phyloP scores from a whole-genome alignment of 2,888 invertebrate species.

The Chymomyza caudatula region DNA sequence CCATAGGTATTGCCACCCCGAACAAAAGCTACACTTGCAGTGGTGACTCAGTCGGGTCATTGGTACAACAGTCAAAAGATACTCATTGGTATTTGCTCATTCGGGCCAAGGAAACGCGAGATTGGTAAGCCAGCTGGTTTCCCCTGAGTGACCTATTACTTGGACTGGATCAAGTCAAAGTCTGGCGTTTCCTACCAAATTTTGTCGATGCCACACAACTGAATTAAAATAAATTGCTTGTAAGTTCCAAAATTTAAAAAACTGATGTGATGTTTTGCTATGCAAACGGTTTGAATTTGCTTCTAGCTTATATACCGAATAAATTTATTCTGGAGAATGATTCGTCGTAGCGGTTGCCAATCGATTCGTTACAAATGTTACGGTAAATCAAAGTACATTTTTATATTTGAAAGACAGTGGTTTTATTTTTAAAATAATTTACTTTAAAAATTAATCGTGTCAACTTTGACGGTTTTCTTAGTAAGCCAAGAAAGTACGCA shows the following conservation, averaged over 20 bases:
- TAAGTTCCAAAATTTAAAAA: too few species aligned
- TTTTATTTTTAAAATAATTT: background rate
- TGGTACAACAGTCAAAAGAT: constrained; percentile 36
- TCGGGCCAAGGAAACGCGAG: constrained; percentile 50
- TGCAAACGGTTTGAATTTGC: too few species aligned
- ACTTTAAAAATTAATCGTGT: background rate
- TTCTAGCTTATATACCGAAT: too few species aligned
- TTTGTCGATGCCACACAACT: background rate
- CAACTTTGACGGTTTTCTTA: background rate
- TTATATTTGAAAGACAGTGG: too few species aligned
- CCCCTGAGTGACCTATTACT: constrained; percentile 57
- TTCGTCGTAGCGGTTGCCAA: too few species aligned
- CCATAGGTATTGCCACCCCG: constrained; percentile 64
- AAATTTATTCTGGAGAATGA: too few species aligned
- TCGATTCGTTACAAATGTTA: too few species aligned
- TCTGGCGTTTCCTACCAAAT: background rate
- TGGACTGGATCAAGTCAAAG: constrained; percentile 64
- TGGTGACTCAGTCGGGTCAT: constrained; percentile 75
- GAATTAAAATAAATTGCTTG: background rate
- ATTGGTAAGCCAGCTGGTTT: constrained; percentile 57
- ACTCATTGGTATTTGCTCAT: constrained; percentile 69
- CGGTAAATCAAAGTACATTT: too few species aligned
- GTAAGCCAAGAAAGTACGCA: too few species aligned
- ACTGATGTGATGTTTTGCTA: too few species aligned
- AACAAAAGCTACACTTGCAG: constrained; percentile 58